Conservation (phyloP, 2,113 vertebrate species). For the Vulpes vulpes region DNA sequence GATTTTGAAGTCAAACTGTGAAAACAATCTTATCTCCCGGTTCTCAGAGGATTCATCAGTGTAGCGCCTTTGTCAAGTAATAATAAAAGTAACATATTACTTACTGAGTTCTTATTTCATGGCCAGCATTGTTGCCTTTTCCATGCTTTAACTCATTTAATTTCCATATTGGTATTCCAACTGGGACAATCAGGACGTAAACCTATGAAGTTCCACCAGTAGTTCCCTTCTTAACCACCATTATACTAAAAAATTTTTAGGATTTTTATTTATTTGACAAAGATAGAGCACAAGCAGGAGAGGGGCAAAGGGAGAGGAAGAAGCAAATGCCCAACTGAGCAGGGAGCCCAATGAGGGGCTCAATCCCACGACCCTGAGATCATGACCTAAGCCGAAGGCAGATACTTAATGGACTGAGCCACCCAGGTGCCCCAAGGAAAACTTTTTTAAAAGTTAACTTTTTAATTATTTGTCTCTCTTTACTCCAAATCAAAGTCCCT, state of each 20-base stretch:
- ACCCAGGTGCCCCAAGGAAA: too few relatives aligned
- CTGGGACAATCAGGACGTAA: background rate
- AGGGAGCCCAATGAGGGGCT: too few relatives aligned
- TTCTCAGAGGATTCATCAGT: slow-evolving; percentile 7
- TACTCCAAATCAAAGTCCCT: background rate
- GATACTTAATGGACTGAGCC: too few relatives aligned
- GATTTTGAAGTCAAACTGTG: slow-evolving; percentile 35
- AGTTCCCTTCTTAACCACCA: background rate
- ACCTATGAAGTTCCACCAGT: background rate
- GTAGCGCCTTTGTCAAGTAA: background rate
- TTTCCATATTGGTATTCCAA: background rate
- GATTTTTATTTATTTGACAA: too few relatives aligned
- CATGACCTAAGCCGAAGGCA: too few relatives aligned
- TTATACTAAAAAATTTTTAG: background rate
- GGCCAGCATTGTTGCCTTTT: background rate
- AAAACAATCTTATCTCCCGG: slow-evolving; percentile 50
- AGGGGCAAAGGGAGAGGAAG: too few relatives aligned
- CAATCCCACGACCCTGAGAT: too few relatives aligned
- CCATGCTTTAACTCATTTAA: background rate
- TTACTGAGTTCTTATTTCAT: background rate
- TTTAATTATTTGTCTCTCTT: background rate
- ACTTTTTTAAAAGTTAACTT: background rate
- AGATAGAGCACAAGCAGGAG: too few relatives aligned
- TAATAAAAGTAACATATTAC: slow-evolving; percentile 9
- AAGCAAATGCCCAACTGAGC: too few relatives aligned